Evolutionary conservation across 2,113 vertebrate genomes (phyloP).

Genomic region (Nettapus auritus): DNA sequence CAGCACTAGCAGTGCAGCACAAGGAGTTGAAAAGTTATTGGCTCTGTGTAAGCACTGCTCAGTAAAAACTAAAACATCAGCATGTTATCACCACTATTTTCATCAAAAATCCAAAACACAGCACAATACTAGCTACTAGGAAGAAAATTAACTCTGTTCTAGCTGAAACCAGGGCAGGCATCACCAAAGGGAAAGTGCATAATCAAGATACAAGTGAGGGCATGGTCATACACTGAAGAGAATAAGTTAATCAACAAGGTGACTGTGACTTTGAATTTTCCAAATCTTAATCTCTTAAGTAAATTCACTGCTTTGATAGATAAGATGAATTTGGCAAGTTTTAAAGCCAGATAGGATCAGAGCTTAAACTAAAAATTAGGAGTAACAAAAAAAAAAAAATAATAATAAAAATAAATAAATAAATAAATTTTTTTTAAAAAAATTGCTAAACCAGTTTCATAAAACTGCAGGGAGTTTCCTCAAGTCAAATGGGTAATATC

Average conservation of each 20-base stretch:
- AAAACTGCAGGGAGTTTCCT: neutral
- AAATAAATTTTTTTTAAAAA: too few relatives aligned
- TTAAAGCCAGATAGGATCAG: neutral
- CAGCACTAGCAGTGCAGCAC: too few relatives aligned
- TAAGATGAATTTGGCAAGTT: rapidly evolving
- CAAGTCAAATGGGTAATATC: neutral
- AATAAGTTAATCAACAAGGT: neutral
- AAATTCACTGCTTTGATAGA: neutral
- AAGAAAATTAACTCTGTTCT: too few relatives aligned
- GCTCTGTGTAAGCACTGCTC: too few relatives aligned
- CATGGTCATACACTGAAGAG: neutral
- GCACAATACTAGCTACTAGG: too few relatives aligned
- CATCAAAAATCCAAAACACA: too few relatives aligned
- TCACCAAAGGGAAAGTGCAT: neutral
- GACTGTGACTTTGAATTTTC: neutral
- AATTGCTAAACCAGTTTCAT: neutral
- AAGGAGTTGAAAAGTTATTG: too few relatives aligned
- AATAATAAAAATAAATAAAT: too few relatives aligned
- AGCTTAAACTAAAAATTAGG: neutral
- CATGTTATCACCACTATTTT: too few relatives aligned
- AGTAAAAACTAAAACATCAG: too few relatives aligned
- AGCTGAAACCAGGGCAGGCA: neutral
- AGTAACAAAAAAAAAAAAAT: neutral
- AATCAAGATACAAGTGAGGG: neutral
- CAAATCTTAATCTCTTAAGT: neutral